phyloP scores from a whole-genome alignment of 1,140 invertebrate species.

The Ericerus pela region DNA sequence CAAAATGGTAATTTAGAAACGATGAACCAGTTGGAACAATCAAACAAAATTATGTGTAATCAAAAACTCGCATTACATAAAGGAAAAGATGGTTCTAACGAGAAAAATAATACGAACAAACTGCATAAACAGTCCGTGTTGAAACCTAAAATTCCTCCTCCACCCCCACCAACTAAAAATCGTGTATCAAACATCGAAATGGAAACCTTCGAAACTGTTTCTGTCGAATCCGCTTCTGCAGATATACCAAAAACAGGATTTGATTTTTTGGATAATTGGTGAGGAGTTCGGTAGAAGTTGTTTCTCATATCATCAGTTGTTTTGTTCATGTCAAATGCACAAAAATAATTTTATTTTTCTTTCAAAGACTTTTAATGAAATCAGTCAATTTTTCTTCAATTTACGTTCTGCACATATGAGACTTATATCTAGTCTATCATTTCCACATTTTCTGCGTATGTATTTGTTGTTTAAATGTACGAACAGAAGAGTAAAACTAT shows the following conservation, averaged over 20 bases:
- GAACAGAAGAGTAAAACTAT: too few relatives aligned
- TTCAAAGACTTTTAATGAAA: too few relatives aligned
- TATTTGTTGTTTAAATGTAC: too few relatives aligned
- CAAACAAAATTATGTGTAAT: background rate
- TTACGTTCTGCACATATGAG: too few relatives aligned
- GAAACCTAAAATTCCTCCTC: constrained; percentile 11
- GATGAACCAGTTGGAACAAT: background rate
- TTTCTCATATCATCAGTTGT: too few relatives aligned
- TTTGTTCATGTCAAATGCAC: too few relatives aligned
- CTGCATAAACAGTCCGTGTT: background rate
- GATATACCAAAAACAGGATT: constrained; percentile 13
- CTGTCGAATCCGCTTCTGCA: background rate
- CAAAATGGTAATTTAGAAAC: background rate
- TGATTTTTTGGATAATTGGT: constrained; percentile 14
- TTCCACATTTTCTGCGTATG: too few relatives aligned
- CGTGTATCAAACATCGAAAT: background rate
- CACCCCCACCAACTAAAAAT: background rate
- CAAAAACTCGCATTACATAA: background rate
- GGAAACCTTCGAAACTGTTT: background rate
- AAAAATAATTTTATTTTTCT: too few relatives aligned
- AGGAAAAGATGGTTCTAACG: background rate
- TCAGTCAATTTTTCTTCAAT: too few relatives aligned
- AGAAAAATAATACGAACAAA: background rate
- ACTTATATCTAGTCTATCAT: too few relatives aligned
- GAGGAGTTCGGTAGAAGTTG: too few relatives aligned